Conservation (phyloP, 2,113 vertebrate species). For the Oplegnathus fasciatus region DNA sequence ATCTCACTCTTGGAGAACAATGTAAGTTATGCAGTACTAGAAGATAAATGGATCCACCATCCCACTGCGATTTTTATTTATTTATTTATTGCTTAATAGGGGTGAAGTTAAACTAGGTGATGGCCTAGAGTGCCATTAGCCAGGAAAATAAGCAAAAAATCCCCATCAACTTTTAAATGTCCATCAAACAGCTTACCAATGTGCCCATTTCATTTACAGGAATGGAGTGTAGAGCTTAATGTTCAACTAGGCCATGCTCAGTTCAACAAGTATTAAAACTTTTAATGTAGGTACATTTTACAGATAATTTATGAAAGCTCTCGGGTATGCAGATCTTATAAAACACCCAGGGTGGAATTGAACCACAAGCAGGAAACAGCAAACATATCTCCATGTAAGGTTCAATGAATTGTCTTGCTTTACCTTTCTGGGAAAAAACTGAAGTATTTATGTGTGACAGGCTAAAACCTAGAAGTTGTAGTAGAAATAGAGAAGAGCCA, state of each 20-base stretch:
- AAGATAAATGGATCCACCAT: conserved; percentile 13
- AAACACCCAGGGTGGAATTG: background rate
- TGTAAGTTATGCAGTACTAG: conserved; percentile 9
- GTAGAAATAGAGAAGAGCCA: background rate
- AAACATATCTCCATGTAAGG: background rate
- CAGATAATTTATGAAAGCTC: background rate
- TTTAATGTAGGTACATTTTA: background rate
- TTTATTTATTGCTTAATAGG: background rate
- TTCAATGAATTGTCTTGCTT: background rate
- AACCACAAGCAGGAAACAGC: background rate
- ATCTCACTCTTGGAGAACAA: conserved; percentile 8
- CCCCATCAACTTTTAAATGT: background rate
- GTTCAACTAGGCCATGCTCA: background rate
- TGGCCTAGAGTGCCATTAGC: background rate
- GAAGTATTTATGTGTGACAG: too few species aligned
- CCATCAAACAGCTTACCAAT: background rate
- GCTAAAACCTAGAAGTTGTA: background rate
- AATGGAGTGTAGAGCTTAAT: background rate
- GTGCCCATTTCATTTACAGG: background rate
- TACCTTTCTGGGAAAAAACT: background rate
- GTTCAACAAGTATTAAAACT: background rate
- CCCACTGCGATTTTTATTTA: background rate
- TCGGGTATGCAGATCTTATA: background rate
- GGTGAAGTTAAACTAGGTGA: background rate
- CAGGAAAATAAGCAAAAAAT: background rate